Evolutionary conservation across 2,797 vertebrate genomes (phyloP).

Genomic region (Alca torda): DNA sequence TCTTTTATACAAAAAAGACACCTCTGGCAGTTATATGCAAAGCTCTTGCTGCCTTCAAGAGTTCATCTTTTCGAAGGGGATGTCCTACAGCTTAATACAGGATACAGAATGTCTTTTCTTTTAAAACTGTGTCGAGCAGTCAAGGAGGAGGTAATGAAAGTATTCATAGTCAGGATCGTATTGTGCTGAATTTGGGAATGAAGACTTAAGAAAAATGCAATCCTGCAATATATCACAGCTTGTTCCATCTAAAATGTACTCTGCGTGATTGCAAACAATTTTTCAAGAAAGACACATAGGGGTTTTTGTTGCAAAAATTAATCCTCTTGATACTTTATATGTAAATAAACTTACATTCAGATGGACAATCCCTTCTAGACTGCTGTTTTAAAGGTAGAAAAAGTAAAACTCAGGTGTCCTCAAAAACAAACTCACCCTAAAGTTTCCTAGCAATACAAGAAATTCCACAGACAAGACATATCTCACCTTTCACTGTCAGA

Average conservation of each 20-base stretch:
- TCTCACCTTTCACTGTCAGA: constrained; percentile 71
- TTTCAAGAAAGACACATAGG: background rate
- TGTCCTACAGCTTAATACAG: background rate
- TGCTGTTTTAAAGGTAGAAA: background rate
- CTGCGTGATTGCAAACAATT: background rate
- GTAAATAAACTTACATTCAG: background rate
- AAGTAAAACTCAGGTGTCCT: background rate
- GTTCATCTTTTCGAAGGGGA: background rate
- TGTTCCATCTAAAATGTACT: background rate
- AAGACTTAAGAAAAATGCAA: background rate
- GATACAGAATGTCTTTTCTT: background rate
- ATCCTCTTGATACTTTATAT: background rate
- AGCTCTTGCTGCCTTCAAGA: background rate
- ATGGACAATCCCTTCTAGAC: background rate
- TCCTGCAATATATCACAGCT: background rate
- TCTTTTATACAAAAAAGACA: background rate
- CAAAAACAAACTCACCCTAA: background rate
- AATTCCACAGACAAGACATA: background rate
- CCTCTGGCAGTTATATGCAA: background rate
- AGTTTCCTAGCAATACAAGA: background rate
- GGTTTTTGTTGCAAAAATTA: background rate
- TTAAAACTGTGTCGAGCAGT: background rate
- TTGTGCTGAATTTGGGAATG: background rate
- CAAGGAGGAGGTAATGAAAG: background rate
- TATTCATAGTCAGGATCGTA: background rate